Base-by-base conservation (phyloP, 1,140 invertebrate genomes). In the Globodera rostochiensis region DNA sequence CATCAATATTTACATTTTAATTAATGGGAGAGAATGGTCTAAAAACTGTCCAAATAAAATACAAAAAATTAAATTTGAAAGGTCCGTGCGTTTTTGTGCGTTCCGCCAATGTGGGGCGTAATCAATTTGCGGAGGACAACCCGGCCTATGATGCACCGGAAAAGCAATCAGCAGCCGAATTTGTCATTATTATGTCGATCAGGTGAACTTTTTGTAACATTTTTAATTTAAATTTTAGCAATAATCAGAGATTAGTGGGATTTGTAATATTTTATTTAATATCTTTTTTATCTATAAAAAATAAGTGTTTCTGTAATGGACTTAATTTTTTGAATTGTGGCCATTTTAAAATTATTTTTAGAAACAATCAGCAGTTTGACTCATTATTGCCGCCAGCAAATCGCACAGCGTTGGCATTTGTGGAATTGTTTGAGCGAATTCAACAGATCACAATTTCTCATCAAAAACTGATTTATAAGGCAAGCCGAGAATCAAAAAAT, bases 391-490 rank as follows among this genome's bases (percentile, higher is more conserved):
- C 76, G 4, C 11, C 76, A 9, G 21, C 69, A 7, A 78, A 78
- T 67, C 64, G 60, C 0, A 78, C 76, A 21, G 53, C 25, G 11
- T 2, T 21, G 1, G 76, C 76, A 78, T 78, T 49, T 67, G 25
- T 50, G 3, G 64, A 78, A 49, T 45, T 78, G n/a, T 78, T 78
- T 67, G 45, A 46, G 1, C 64, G 50, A 71, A 78, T 78, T 36
- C 76, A 78, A 21, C 64, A 78, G 50, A 49, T 70, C 11, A 78
- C 76, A 15, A 47, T 78, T 46, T 49, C 66, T n/a, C 76, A 78
- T 45, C 76, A 78, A 11, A 78, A 78, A 67, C 76, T 64, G 49
- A 64, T 78, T 78, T 78, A 78, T n/a, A 78, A 78, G 76, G 76
- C 64, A 75, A 53, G 11, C 46, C 11, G 15, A 21, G 4, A 66